These are phyloP conservation scores for Diplosoma virens DNA, from an alignment of 23 tunicate genomes.

Conservation along the genomic window DNA sequence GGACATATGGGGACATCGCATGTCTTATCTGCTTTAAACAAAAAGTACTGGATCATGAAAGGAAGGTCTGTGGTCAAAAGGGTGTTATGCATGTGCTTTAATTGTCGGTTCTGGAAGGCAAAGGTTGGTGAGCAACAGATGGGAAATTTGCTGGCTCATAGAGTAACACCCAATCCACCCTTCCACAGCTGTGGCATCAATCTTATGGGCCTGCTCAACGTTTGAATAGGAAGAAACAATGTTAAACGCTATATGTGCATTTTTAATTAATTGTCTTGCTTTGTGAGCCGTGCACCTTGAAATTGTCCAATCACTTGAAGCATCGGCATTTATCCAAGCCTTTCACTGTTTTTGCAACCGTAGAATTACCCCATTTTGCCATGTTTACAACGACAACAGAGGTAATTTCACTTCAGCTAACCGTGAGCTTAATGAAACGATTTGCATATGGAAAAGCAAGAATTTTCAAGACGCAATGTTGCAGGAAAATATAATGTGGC, in stretches of 20 bases:
- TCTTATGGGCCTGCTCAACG: constrained; percentile 29
- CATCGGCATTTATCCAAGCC: constrained; percentile 26
- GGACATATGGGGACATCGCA: constrained; percentile 39
- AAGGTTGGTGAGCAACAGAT: constrained; percentile 39
- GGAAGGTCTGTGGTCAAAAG: constrained; percentile 22
- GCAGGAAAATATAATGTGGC: constrained; percentile 14
- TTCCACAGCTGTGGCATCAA: constrained; percentile 6
- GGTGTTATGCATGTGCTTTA: neutral
- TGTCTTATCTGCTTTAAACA: constrained; percentile 24
- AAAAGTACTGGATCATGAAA: constrained; percentile 14
- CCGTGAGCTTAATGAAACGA: constrained; percentile 16
- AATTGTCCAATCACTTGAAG: constrained; percentile 21
- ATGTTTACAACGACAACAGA: constrained; percentile 16
- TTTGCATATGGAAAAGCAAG: constrained; percentile 13
- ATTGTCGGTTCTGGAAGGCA: constrained; percentile 29
- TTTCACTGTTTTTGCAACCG: constrained; percentile 26
- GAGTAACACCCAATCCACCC: constrained; percentile 29
- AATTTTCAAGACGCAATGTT: neutral
- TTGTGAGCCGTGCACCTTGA: constrained; percentile 48
- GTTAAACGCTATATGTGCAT: constrained; percentile 40
- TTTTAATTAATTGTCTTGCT: constrained; percentile 41
- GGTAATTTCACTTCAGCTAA: constrained; percentile 31
- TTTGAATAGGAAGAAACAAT: constrained; percentile 18
- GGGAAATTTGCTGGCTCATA: constrained; percentile 19
- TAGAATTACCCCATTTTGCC: constrained; percentile 2